Evolutionary conservation across 2,113 vertebrate genomes (phyloP).

Genomic region (Pseudonaja textilis): DNA sequence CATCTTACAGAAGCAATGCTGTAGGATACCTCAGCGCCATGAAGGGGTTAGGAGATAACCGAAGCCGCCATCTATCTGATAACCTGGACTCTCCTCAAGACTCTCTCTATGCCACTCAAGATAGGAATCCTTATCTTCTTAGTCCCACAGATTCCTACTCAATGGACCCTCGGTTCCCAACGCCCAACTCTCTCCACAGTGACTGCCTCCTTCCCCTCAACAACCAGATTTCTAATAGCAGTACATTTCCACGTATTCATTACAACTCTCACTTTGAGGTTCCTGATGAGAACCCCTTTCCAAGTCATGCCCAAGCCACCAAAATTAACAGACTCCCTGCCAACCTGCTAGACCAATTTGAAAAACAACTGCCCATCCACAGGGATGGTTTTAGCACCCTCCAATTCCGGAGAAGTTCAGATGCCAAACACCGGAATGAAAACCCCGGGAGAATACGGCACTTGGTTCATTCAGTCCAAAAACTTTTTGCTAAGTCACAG

Average conservation of each 20-base stretch:
- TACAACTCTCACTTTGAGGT: slow-evolving; percentile 96
- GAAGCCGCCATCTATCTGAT: slow-evolving; percentile 88
- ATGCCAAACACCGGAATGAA: slow-evolving; percentile 90
- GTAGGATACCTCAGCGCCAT: slow-evolving; percentile 77
- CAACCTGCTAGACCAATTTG: slow-evolving; percentile 94
- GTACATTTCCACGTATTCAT: slow-evolving; percentile 95
- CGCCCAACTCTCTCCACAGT: slow-evolving; percentile 76
- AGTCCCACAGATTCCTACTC: slow-evolving; percentile 90
- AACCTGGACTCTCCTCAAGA: slow-evolving; percentile 87
- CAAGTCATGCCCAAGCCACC: slow-evolving; percentile 82
- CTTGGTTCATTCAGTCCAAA: slow-evolving; percentile 94
- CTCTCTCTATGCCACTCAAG: slow-evolving; percentile 81
- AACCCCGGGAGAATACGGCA: slow-evolving; percentile 96
- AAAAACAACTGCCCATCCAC: slow-evolving; percentile 91
- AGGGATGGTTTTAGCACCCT: slow-evolving; percentile 95
- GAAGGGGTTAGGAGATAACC: slow-evolving; percentile 95
- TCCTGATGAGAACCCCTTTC: slow-evolving; percentile 88
- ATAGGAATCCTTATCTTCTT: slow-evolving; percentile 89
- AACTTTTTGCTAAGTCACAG: slow-evolving; percentile 89
- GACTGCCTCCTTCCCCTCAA: slow-evolving; percentile 91
- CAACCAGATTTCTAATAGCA: slow-evolving; percentile 94
- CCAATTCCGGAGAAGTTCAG: slow-evolving; percentile 86
- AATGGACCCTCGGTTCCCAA: slow-evolving; percentile 81
- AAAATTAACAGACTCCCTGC: slow-evolving; percentile 88
- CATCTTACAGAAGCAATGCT: slow-evolving; percentile 58